A percentile compares a stretch with the other conserved stretches of the same genome.
phyloP scores from a whole-genome alignment of 2,113 vertebrate species.

The Mobula hypostoma region DNA sequence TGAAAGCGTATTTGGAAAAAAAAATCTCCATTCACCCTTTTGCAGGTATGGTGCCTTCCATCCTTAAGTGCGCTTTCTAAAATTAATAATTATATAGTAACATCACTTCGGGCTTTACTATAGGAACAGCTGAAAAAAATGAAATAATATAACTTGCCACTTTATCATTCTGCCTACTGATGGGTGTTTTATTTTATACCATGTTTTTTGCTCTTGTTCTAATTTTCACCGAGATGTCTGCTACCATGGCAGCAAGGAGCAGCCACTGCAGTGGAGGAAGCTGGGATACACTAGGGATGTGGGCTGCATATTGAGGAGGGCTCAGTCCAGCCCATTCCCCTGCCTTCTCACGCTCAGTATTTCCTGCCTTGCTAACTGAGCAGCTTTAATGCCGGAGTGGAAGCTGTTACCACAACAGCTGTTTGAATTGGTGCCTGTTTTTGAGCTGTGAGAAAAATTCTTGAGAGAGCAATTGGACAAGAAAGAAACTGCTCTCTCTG shows the following conservation, averaged over 20 bases:
- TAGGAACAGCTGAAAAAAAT: not conserved
- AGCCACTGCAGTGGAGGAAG: slow-evolving; percentile 56
- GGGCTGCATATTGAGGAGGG: slow-evolving; percentile 55
- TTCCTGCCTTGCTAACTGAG: slow-evolving; percentile 20
- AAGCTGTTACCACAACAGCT: slow-evolving; percentile 36
- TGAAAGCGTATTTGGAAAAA: not conserved
- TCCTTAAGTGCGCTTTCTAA: slow-evolving; percentile 20
- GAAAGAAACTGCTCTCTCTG: slow-evolving; percentile 17
- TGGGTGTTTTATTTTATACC: not conserved
- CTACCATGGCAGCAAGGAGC: slow-evolving; percentile 57
- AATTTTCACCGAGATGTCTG: slow-evolving; percentile 47
- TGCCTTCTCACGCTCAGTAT: not conserved
- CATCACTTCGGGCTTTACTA: not conserved
- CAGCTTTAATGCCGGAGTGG: slow-evolving; percentile 44
- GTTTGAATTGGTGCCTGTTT: not conserved
- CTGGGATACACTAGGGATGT: slow-evolving; percentile 63
- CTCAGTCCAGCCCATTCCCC: slow-evolving; percentile 37
- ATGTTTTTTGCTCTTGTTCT: slow-evolving; percentile 30
- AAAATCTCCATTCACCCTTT: not conserved
- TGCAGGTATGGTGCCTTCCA: slow-evolving; percentile 29
- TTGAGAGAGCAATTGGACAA: not conserved
- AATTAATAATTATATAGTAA: not conserved
- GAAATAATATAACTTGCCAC: not conserved
- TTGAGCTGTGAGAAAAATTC: not conserved
- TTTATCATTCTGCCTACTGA: not conserved